A percentile compares a stretch with the other conserved stretches of the same genome.
These are phyloP conservation scores for Stomatorhinus ivindoensis DNA, from an alignment of 2,113 vertebrate species.

Conservation along the genomic window DNA sequence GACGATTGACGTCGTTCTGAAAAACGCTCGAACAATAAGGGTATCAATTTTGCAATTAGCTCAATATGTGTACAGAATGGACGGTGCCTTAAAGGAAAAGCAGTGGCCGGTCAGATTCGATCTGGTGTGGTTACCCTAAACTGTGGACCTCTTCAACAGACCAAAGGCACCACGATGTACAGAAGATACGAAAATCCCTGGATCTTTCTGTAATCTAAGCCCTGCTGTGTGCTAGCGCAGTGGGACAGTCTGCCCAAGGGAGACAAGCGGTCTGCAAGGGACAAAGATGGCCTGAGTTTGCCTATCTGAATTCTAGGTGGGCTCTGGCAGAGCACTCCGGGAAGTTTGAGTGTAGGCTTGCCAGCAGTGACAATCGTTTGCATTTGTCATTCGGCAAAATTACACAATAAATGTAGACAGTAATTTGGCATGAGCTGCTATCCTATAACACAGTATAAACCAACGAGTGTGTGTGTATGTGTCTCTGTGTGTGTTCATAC, in stretches of 20 bases:
- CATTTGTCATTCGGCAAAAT: not conserved
- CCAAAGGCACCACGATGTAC: not conserved
- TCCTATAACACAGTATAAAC: not conserved
- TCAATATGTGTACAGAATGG: slow-evolving; percentile 31
- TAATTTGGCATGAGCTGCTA: not conserved
- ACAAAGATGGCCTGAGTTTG: not conserved
- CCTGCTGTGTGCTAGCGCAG: not conserved
- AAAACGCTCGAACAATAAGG: slow-evolving; percentile 30
- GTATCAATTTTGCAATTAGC: slow-evolving; percentile 40
- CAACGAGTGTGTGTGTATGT: not conserved
- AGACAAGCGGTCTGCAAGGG: not conserved
- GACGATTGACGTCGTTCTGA: slow-evolving; percentile 33
- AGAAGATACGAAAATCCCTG: not conserved
- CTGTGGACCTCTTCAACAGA: not conserved
- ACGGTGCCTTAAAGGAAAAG: slow-evolving; percentile 26
- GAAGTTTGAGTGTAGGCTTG: not conserved
- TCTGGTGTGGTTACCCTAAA: not conserved
- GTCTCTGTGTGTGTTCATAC: not conserved
- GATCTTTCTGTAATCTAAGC: not conserved
- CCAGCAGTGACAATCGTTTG: not conserved
- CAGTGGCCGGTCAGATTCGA: not conserved
- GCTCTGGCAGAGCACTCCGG: not conserved
- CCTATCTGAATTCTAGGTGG: not conserved
- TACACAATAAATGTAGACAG: not conserved
- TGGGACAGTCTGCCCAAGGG: not conserved